These are phyloP conservation scores for Halcyon leucocephala DNA, from an alignment of 2,797 vertebrate genomes.

Conservation along the genomic window DNA sequence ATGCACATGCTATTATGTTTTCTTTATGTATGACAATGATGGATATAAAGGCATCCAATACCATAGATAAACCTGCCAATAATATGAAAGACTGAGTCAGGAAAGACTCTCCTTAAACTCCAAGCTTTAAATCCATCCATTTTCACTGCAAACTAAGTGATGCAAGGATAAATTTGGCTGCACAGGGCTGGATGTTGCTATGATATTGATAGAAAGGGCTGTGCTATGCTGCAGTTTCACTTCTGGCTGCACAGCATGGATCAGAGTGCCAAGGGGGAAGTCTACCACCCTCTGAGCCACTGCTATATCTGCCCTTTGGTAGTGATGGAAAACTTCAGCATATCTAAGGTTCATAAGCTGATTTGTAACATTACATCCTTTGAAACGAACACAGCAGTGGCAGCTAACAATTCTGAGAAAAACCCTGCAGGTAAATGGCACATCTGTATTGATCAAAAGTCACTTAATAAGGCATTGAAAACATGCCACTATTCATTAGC, in stretches of 20 bases:
- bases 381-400: not conserved
- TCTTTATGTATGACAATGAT: not conserved
- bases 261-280: not conserved
- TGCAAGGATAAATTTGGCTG: not conserved
- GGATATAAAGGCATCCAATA: not conserved
- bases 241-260: not conserved
- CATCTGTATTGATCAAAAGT: slow-evolving; percentile 43
- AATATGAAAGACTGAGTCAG: not conserved
- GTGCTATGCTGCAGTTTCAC: not conserved
- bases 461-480: slow-evolving; percentile 29
- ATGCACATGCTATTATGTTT: not conserved
- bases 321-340: not conserved
- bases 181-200: not conserved
- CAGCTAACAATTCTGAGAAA: not conserved
- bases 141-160: not conserved
- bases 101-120: not conserved
- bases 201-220: not conserved
- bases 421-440: slow-evolving; percentile 48
- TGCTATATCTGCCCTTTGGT: not conserved
- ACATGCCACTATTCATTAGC: slow-evolving; percentile 21
- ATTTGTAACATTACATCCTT: not conserved
- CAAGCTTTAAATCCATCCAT: not conserved
- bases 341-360: not conserved
- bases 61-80: not conserved
- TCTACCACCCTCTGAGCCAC: not conserved